Conservation (phyloP, 2,888 invertebrate species). For the Zootermopsis nevadensis region DNA sequence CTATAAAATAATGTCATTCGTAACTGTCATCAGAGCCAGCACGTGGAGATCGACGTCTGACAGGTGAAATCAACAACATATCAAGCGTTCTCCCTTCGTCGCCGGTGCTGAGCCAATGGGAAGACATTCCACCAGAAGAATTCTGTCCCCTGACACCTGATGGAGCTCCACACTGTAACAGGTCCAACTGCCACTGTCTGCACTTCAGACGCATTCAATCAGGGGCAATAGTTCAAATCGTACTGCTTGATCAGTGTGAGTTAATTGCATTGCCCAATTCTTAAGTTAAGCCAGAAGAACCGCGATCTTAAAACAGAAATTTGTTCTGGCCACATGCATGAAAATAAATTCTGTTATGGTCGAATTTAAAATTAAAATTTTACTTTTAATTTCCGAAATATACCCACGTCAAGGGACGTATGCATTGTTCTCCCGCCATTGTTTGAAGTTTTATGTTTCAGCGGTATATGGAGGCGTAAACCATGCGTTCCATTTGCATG, state of each 20-base stretch:
- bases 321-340: too few relatives aligned
- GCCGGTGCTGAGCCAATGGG: neutral
- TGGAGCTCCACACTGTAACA: neutral
- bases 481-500: slow-evolving; percentile 61
- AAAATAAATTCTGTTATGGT: too few relatives aligned
- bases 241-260: neutral
- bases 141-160: neutral
- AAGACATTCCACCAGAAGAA: neutral
- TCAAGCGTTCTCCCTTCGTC: neutral
- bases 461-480: slow-evolving; percentile 19
- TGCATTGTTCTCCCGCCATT: too few relatives aligned
- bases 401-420: too few relatives aligned
- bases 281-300: neutral
- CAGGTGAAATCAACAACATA: slow-evolving; percentile 1
- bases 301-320: neutral
- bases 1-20: too few relatives aligned
- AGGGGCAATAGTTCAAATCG: neutral
- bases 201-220: neutral
- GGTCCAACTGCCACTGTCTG: neutral
- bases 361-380: neutral
- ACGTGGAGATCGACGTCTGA: neutral
- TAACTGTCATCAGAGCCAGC: neutral
- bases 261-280: neutral
- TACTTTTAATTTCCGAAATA: neutral
- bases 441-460: neutral